phyloP scores from a whole-genome alignment of 2,888 invertebrate genomes.

The Cataglyphis altisquamis region DNA sequence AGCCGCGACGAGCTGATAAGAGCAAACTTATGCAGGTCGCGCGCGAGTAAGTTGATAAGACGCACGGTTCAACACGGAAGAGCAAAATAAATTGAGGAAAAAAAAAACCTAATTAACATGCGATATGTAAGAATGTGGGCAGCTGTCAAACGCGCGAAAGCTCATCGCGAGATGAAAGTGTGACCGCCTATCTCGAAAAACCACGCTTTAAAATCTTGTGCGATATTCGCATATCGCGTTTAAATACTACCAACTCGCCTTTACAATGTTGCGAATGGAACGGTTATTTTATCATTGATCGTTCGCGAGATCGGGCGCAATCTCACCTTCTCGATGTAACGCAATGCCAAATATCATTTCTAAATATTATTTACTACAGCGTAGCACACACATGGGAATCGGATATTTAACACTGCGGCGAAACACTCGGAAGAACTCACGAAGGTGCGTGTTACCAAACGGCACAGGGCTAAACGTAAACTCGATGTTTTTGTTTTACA shows the following conservation, averaged over 20 bases:
- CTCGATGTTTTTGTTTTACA: background rate
- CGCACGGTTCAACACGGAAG: background rate
- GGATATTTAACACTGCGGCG: background rate
- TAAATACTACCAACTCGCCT: background rate
- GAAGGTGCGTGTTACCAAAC: background rate
- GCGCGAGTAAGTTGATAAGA: constrained; percentile 26
- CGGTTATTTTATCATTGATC: background rate
- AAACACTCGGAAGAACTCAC: background rate
- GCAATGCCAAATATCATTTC: background rate
- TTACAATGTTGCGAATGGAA: background rate
- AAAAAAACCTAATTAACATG: background rate
- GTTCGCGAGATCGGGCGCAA: background rate
- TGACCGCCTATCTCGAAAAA: constrained; percentile 37
- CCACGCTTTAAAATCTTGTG: background rate
- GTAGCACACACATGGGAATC: background rate
- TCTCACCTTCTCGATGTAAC: background rate
- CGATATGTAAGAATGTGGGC: background rate
- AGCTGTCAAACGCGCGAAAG: constrained; percentile 62
- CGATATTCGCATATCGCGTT: background rate
- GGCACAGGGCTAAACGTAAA: background rate
- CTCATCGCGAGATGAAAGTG: constrained; percentile 68
- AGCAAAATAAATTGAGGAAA: background rate
- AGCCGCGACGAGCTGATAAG: constrained; percentile 10
- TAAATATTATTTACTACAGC: background rate
- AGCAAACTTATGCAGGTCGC: background rate